Base-by-base conservation (phyloP, 2,888 invertebrate genomes). In the Papilio protenor region DNA sequence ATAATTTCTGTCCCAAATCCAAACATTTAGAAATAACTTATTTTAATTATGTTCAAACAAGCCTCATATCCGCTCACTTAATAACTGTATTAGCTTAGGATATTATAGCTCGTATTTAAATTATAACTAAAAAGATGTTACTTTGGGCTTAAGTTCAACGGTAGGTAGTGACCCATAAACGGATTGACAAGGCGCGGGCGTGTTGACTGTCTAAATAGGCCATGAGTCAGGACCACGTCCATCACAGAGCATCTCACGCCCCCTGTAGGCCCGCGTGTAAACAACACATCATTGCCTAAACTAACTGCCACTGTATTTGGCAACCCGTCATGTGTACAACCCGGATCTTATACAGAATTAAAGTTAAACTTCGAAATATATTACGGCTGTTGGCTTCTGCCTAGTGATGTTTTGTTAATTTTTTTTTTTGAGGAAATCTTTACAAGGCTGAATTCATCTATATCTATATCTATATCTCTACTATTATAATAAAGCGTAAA, bases 231-330 rank as follows among this genome's bases (percentile, higher is more conserved):
- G 64, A 27, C 45, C 73, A 77, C 75, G 74, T 45, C 64, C 77
- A 59, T 75, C 75, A 55, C 71, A 55, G 55, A 64, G 49, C 71
- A 55, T 61, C 73, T 52, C 21, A 71, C 75, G 64, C 49, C 61
- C 55, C 71, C 70, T 40, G 45, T 4, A 59, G 70, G 70, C 49
- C 57, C 33, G 70, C 57, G 33, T 74, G 71, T 64, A 75, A 71
- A 75, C 71, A 27, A 23, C 75, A 75, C 71, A 75, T 72, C 71
- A 57, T 52, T 27, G 77, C 77, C 71, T 78, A 75, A 78, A 75
- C 74, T 70, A 77, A 77, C 78, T 75, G 78, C 78, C 27, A 18
- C 78, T 52, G 71, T 59, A 40, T 78, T 78, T 77, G 45, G 52
- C 18, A 45, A 23, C 52, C 40, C 23, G 52, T 55, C 66, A 21